phyloP scores from a whole-genome alignment of 2,113 vertebrate species.

The Gallinago paraguaiae region DNA sequence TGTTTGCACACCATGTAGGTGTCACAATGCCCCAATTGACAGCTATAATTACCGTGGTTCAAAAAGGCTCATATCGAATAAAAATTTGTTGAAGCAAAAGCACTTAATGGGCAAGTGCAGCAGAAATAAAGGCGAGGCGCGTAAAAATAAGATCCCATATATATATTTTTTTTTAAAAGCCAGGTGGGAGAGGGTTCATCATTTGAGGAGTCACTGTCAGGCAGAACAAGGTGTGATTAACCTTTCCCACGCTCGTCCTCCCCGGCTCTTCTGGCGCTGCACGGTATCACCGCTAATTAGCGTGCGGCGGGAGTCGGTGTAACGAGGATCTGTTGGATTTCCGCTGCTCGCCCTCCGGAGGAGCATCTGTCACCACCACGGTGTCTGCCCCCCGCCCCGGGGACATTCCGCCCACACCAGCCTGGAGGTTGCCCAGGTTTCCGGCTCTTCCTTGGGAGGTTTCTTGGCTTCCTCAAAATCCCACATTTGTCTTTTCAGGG shows the following conservation, averaged over 20 bases:
- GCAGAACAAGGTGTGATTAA: not conserved
- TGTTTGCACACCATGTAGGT: not conserved
- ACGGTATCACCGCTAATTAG: not conserved
- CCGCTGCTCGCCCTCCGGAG: not conserved
- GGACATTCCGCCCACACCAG: fast-evolving
- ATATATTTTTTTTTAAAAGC: not conserved
- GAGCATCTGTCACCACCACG: not conserved
- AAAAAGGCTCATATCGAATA: not conserved
- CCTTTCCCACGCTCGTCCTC: not conserved
- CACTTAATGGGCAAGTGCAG: not conserved
- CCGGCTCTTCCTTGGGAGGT: not conserved
- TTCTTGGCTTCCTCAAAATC: not conserved
- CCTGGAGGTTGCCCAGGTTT: not conserved
- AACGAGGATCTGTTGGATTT: not conserved
- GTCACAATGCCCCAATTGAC: not conserved
- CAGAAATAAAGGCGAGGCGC: not conserved
- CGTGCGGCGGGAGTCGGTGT: not conserved
- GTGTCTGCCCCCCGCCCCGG: not conserved
- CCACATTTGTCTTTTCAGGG: fast-evolving
- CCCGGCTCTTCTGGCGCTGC: not conserved
- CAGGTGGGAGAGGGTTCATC: not conserved
- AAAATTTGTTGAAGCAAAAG: not conserved
- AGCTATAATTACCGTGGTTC: not conserved
- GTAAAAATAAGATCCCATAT: not conserved
- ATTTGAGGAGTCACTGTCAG: not conserved